A percentile compares a stretch with the other conserved stretches of the same genome.
Evolutionary conservation across 2,797 vertebrate species (phyloP).

Genomic region (Hipposideros larvatus): DNA sequence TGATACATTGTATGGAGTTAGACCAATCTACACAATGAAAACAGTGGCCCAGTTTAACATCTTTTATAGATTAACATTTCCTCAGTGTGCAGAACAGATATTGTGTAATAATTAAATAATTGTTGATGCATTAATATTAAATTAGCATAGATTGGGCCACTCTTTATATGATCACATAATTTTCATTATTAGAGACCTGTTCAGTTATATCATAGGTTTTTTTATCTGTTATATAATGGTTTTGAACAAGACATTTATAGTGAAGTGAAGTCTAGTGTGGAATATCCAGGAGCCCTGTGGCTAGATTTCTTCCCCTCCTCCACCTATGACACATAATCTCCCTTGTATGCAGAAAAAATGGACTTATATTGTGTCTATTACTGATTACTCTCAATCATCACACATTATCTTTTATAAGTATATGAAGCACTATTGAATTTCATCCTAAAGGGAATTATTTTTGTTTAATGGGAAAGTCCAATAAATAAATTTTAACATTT

Average conservation of each 20-base stretch:
- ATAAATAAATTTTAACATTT: neutral
- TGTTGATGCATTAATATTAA: neutral
- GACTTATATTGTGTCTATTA: neutral
- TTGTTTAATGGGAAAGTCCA: neutral
- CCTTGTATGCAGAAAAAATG: neutral
- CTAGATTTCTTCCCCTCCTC: neutral
- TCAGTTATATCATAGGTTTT: neutral
- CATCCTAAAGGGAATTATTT: neutral
- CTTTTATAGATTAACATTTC: neutral
- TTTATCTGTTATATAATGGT: neutral
- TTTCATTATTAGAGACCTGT: neutral
- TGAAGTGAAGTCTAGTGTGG: neutral
- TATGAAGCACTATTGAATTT: neutral
- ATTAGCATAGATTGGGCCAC: neutral
- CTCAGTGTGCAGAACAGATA: neutral
- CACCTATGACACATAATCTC: neutral
- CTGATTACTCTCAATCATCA: neutral
- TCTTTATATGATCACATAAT: neutral
- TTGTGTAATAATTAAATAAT: neutral
- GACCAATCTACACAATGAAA: neutral
- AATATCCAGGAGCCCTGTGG: rapidly evolving
- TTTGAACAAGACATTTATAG: neutral
- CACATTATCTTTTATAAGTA: neutral
- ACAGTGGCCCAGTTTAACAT: neutral
- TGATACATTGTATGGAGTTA: neutral